Evolutionary conservation across 2,888 invertebrate genomes (phyloP).

Genomic region (Callyntrura guangdongensis): DNA sequence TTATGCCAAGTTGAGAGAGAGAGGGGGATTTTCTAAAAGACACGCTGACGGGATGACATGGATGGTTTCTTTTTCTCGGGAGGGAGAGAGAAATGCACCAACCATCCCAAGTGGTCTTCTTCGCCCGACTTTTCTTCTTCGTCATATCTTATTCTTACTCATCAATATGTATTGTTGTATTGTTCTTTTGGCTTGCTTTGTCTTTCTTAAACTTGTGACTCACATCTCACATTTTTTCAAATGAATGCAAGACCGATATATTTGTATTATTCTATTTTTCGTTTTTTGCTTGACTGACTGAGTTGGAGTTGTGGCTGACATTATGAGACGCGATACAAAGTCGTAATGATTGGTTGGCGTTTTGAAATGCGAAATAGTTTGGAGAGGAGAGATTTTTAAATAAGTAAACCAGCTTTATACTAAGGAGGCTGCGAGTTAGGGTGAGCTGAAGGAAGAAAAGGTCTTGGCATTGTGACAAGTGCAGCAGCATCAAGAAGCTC

Average conservation of each 20-base stretch:
- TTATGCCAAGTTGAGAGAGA: slow-evolving; percentile 59
- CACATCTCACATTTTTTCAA: not conserved
- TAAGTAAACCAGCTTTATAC: too few species aligned
- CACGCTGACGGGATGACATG: slow-evolving; percentile 67
- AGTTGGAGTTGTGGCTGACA: slow-evolving; percentile 72
- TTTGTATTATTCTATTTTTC: not conserved
- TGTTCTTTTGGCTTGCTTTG: not conserved
- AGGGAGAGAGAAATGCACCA: not conserved
- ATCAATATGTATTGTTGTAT: not conserved
- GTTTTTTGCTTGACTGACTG: slow-evolving; percentile 3
- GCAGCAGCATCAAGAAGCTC: not conserved
- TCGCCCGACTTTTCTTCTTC: not conserved
- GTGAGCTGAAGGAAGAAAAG: not conserved
- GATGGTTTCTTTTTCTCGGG: slow-evolving; percentile 47
- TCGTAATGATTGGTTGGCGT: slow-evolving; percentile 74
- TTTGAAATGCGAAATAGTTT: slow-evolving; percentile 14
- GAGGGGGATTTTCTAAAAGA: slow-evolving; percentile 62
- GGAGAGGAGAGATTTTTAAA: not conserved
- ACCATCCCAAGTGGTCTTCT: not conserved
- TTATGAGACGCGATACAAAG: slow-evolving; percentile 70
- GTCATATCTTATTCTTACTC: not conserved
- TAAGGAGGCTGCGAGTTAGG: slow-evolving; percentile 1
- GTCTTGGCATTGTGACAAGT: slow-evolving; percentile 63
- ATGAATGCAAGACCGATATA: slow-evolving; percentile 3
- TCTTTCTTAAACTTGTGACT: not conserved